phyloP scores from a whole-genome alignment of 2,113 vertebrate genomes.

The Sylvilagus bachmani region DNA sequence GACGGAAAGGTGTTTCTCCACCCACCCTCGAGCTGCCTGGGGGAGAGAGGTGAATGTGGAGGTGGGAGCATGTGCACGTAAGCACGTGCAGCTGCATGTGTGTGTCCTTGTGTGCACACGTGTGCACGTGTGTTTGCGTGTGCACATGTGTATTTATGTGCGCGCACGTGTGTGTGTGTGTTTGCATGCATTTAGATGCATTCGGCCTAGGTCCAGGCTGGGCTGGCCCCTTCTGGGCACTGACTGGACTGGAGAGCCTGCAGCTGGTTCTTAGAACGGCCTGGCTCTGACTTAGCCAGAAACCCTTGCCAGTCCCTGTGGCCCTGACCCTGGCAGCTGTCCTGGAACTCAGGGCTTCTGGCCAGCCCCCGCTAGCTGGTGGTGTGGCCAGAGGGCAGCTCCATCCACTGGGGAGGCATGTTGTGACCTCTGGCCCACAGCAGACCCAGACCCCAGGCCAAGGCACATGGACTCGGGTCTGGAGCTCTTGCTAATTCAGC shows the following conservation, averaged over 20 bases:
- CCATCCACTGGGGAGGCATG: conserved; percentile 65
- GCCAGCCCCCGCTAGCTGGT: conserved; percentile 48
- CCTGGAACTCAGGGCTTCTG: conserved; percentile 64
- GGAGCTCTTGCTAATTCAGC: neutral
- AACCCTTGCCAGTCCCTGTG: conserved; percentile 67
- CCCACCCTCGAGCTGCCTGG: neutral
- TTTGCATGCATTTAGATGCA: conserved; percentile 3
- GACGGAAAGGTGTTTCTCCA: neutral
- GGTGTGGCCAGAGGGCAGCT: conserved; percentile 66
- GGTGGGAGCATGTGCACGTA: too few species aligned
- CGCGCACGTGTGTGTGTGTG: neutral
- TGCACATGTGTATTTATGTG: neutral
- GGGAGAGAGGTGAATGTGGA: neutral
- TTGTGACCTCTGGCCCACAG: conserved; percentile 63
- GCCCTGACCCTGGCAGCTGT: conserved; percentile 61
- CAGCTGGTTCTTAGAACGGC: conserved; percentile 71
- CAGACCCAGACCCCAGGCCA: conserved; percentile 63
- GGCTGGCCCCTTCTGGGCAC: conserved; percentile 45
- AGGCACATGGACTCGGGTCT: neutral
- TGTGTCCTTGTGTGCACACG: too few species aligned
- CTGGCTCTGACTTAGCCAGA: conserved; percentile 61
- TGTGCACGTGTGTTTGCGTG: neutral
- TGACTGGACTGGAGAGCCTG: conserved; percentile 59
- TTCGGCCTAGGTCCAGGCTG: neutral
- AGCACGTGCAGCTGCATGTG: neutral